Evolutionary conservation across 2,113 vertebrate species (phyloP).

Genomic region (Xenopus laevis): DNA sequence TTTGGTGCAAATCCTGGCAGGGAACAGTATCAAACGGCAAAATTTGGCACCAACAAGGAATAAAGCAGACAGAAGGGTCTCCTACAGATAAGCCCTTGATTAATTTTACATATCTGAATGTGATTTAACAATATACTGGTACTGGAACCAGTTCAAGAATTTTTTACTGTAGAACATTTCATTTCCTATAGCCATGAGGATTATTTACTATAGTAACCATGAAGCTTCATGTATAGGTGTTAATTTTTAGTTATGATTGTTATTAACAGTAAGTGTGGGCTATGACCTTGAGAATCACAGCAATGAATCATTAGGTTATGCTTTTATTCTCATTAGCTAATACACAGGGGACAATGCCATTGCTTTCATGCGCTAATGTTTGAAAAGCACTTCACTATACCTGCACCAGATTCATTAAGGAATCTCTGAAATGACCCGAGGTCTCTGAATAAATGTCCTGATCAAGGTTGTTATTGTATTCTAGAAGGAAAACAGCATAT

Average conservation of each 20-base stretch:
- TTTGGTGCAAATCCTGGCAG: no score
- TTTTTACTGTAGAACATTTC: no score
- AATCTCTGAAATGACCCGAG: constrained; percentile 74
- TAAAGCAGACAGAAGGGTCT: no score
- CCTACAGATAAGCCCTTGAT: no score
- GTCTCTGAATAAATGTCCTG: constrained; percentile 70
- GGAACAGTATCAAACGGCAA: no score
- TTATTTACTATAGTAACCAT: no score
- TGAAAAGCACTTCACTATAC: constrained; percentile 51
- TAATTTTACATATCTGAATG: no score
- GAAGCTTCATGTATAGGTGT: neutral
- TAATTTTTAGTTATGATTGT: neutral
- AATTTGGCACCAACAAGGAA: no score
- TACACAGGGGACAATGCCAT: neutral
- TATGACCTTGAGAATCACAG: constrained; percentile 1
- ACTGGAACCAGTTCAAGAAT: no score
- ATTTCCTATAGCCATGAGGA: no score
- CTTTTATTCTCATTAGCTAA: neutral
- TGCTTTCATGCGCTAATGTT: neutral
- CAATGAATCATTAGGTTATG: constrained; percentile 8
- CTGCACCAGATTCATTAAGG: constrained; percentile 68
- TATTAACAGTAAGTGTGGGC: neutral
- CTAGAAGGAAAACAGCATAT: constrained; percentile 54
- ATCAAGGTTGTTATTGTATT: constrained; percentile 66
- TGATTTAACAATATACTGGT: no score